Percentiles rank a stretch among this genome's conserved stretches.
phyloP scores from a whole-genome alignment of 2,113 vertebrate species.

The Lonchura striata region DNA sequence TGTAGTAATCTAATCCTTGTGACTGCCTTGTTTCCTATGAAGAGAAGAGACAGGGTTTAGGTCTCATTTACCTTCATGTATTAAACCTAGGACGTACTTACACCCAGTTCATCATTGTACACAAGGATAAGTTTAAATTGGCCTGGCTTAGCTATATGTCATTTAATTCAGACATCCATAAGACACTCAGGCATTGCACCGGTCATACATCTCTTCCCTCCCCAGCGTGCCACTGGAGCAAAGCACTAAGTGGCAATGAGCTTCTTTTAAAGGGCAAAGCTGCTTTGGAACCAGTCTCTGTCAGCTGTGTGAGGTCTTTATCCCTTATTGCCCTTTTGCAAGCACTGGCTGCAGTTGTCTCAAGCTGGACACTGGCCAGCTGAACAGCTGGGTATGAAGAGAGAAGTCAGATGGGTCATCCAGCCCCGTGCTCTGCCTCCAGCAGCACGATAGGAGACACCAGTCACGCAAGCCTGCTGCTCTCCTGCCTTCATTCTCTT shows the following conservation, averaged over 20 bases:
- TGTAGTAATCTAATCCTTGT: background rate
- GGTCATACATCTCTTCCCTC: background rate
- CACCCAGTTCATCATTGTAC: background rate
- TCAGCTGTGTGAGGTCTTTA: background rate
- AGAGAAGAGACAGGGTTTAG: background rate
- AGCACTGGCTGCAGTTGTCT: background rate
- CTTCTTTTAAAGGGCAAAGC: background rate
- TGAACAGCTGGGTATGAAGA: background rate
- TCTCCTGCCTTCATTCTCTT: background rate
- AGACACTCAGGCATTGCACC: background rate
- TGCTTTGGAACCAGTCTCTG: background rate
- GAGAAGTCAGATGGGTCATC: background rate
- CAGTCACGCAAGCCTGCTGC: background rate
- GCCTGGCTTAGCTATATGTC: background rate
- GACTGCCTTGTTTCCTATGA: background rate
- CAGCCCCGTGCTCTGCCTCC: background rate
- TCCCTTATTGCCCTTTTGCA: background rate
- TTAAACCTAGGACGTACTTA: background rate
- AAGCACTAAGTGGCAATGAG: background rate
- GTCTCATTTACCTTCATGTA: background rate
- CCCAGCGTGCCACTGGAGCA: accelerated
- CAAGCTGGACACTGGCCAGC: background rate
- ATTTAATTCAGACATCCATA: background rate
- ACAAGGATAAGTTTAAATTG: background rate
- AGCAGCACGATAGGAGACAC: accelerated